These are phyloP conservation scores for Platorchestia sp. DNA, from an alignment of 1,140 invertebrate species.

Conservation along the genomic window DNA sequence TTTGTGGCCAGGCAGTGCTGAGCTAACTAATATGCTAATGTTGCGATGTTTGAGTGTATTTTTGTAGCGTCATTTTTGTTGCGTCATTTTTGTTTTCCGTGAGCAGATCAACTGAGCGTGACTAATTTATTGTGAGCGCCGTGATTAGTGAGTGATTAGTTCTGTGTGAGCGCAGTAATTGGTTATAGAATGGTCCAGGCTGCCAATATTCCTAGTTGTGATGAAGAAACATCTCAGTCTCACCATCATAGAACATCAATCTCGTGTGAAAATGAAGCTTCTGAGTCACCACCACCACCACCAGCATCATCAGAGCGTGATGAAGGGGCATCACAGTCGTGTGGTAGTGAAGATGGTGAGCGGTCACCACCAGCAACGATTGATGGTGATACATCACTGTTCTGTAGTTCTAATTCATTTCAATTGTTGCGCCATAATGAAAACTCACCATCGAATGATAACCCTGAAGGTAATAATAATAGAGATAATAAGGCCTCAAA, in stretches of 20 bases:
- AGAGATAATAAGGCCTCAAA: neutral
- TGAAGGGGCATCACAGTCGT: too few relatives aligned
- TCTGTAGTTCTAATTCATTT: neutral
- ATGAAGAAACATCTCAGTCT: neutral
- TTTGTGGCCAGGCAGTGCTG: neutral
- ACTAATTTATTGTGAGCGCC: too few relatives aligned
- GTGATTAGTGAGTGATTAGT: too few relatives aligned
- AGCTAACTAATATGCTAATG: neutral
- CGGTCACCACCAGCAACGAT: neutral
- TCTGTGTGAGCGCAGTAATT: neutral
- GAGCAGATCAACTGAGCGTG: neutral
- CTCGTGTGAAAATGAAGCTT: neutral
- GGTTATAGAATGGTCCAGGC: neutral
- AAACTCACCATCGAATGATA: neutral
- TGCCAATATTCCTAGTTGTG: neutral
- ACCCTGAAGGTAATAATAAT: too few relatives aligned
- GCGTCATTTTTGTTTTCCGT: neutral
- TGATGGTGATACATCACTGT: neutral
- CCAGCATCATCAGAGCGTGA: too few relatives aligned
- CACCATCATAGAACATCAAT: neutral
- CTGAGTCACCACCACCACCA: too few relatives aligned
- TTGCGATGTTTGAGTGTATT: neutral
- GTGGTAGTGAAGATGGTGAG: neutral
- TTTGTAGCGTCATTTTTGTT: neutral
- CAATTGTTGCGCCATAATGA: neutral